Evolutionary conservation across 2,113 vertebrate genomes (phyloP).

Genomic region (Cheirogaleus medius): DNA sequence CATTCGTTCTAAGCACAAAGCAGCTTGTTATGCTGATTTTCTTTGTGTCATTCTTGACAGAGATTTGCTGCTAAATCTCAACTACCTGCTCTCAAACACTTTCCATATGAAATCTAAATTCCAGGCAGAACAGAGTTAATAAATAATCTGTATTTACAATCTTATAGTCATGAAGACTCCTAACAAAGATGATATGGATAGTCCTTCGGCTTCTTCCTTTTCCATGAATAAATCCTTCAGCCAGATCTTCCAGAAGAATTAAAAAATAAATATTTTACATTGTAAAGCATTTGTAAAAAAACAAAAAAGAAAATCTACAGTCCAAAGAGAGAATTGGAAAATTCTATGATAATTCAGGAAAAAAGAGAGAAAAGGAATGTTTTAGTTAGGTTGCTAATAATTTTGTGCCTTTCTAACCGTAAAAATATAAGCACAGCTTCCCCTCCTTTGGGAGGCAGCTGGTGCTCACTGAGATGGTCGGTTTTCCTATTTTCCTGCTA

Average conservation of each 20-base stretch:
- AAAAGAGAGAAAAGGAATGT: constrained; percentile 84
- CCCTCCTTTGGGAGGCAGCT: constrained; percentile 68
- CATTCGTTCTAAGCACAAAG: constrained; percentile 66
- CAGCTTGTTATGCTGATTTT: constrained; percentile 45
- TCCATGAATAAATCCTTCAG: constrained; percentile 83
- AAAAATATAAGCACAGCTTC: constrained; percentile 71
- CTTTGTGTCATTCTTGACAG: constrained; percentile 52
- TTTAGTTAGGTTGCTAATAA: constrained; percentile 65
- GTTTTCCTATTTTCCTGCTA: constrained; percentile 70
- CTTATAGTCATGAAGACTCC: constrained; percentile 84
- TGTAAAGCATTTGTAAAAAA: constrained; percentile 61
- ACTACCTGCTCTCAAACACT: constrained; percentile 73
- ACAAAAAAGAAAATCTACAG: constrained; percentile 11
- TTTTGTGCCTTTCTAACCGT: constrained; percentile 89
- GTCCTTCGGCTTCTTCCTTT: constrained; percentile 84
- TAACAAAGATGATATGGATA: constrained; percentile 83
- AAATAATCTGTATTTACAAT: constrained; percentile 93
- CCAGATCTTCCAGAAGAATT: constrained; percentile 79
- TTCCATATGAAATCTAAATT: constrained; percentile 74
- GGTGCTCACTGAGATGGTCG: constrained; percentile 81
- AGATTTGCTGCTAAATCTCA: constrained; percentile 34
- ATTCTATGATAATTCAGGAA: constrained; percentile 74
- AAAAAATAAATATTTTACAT: constrained; percentile 89
- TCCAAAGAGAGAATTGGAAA: constrained; percentile 64
- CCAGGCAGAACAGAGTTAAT: constrained; percentile 86